Evolutionary conservation across 1,140 invertebrate genomes (phyloP), one percentile per base, ranked within the genome.

Genomic region (Lethrus apterus): DNA sequence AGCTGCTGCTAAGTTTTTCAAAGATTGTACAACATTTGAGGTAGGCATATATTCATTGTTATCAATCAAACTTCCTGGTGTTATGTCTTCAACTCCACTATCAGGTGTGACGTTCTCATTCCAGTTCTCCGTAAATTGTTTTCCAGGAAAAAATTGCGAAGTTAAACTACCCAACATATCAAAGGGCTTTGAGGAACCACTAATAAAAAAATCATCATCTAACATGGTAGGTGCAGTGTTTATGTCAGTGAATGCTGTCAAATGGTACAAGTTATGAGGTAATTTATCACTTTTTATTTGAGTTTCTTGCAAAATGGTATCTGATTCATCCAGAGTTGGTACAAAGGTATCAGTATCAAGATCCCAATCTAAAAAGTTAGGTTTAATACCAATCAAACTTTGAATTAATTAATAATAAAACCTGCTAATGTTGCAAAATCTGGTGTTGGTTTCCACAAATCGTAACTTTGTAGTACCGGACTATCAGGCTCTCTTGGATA

Each of bases 81-180:
- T 76, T 11, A 74, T 68, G 40, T 78, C 74, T 58, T 76, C 74
- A 7, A 76, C 70, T 5, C 74, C 75, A 26, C 74, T 76, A 52
- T 78, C 75, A 0, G 75, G 75, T 0, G 75, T 77, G 17, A 70
- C 70, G 43, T 63, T 61, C 18, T 61, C 57, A 10, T 46, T 51
- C 54, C 54, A 56, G 19, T 54, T 52, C n/a, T 44, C 40, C 15
- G 43, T 36, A 36, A 65, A 67, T 13, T 29, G 50, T 29, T 60
- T 58, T 8, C 80, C 80, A 21, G 83, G 81, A 66, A 84, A 84
- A 65, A 84, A 84, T 65, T 84, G 80, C 61, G 81, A 83, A 20
- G 72, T 73, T 24, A 76, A 35, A 26, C 35, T 67, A 31, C 71
- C 70, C 38, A 80, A 74, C 18, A 68, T 68, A 58, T 83, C 78